Evolutionary conservation across 1,140 invertebrate genomes (phyloP), one percentile per base, ranked within the genome.

Genomic region (Drepana arcuata): DNA sequence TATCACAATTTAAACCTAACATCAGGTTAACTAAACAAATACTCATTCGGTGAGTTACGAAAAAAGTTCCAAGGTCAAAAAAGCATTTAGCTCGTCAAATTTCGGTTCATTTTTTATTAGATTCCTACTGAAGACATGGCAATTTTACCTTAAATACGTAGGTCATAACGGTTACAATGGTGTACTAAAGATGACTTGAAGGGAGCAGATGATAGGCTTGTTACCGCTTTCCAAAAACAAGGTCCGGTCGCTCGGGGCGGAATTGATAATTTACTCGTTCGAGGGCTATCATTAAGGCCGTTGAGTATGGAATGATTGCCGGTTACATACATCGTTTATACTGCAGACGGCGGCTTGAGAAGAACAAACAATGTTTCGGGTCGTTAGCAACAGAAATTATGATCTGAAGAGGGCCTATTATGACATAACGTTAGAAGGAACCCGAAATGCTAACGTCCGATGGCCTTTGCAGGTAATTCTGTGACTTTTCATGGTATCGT

Each of bases 181-280:
- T 21, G 18, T 4, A 21, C 9, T 21, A 9, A 21, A 21, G 4
- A 21, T 21, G 4, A 21, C 9, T 21, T 21, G 16, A 43, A 37
- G 40, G 36, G 34, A 25, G 41, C 53, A 63, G 53, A 63, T 67
- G 69, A 60, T 70, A 65, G 49, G 60, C 58, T 74, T 59, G 65
- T 77, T 72, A 67, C 55, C 44, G 48, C 59, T 64, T 63, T 68
- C 62, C 58, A 61, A 75, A 78, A 74, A 73, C 53, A 57, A 50
- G 48, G 45, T 54, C 46, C 41, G 44, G 53, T 57, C 62, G 69
- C 71, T 70, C 50, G 46, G 66, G 66, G 69, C 62, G 51, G 72
- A 69, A 77, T 77, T 77, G 73, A 81, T 78, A 81, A 81, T 81
- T 78, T 78, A 73, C 72, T 75, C 42, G 67, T 69, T 70, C 59